Conservation (phyloP, 2,888 invertebrate genomes). For the Luperina nickerlii region DNA sequence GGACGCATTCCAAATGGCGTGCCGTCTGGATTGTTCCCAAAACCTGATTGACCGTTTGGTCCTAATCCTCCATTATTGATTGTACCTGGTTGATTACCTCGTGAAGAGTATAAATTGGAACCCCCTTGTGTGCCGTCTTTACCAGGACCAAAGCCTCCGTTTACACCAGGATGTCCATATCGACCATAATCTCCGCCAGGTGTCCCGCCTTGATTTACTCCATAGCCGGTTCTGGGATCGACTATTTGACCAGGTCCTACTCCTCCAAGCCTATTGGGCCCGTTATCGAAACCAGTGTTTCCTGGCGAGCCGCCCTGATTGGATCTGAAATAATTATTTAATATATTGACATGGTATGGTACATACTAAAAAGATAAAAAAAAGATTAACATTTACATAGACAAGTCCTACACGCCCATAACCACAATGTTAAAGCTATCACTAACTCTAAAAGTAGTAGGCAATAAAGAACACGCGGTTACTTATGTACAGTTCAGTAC, state of each 20-base stretch:
- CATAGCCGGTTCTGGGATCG: slow-evolving; percentile 50
- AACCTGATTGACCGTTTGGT: slow-evolving; percentile 45
- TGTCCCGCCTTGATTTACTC: slow-evolving; percentile 43
- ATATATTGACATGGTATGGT: neutral
- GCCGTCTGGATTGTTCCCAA: slow-evolving; percentile 36
- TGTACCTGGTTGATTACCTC: slow-evolving; percentile 33
- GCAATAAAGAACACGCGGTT: neutral
- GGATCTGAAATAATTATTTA: slow-evolving; percentile 55
- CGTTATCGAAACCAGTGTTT: slow-evolving; percentile 28
- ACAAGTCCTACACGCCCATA: neutral
- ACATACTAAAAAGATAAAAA: neutral
- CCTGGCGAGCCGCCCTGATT: slow-evolving; percentile 42
- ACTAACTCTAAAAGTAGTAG: neutral
- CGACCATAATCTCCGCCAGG: slow-evolving; percentile 28
- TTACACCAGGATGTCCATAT: slow-evolving; percentile 34
- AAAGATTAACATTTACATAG: neutral
- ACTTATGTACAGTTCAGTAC: neutral
- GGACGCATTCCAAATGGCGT: slow-evolving; percentile 40
- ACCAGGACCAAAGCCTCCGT: slow-evolving; percentile 19
- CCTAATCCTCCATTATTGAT: slow-evolving; percentile 40
- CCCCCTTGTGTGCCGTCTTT: slow-evolving; percentile 33
- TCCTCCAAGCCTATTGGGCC: slow-evolving; percentile 37
- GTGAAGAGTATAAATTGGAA: slow-evolving; percentile 29
- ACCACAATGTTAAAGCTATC: neutral
- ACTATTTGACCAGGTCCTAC: slow-evolving; percentile 36